A percentile compares a stretch with the other conserved stretches of the same genome.
Evolutionary conservation across 2,888 invertebrate genomes (phyloP).

Genomic region (Caenorhabditis afra): DNA sequence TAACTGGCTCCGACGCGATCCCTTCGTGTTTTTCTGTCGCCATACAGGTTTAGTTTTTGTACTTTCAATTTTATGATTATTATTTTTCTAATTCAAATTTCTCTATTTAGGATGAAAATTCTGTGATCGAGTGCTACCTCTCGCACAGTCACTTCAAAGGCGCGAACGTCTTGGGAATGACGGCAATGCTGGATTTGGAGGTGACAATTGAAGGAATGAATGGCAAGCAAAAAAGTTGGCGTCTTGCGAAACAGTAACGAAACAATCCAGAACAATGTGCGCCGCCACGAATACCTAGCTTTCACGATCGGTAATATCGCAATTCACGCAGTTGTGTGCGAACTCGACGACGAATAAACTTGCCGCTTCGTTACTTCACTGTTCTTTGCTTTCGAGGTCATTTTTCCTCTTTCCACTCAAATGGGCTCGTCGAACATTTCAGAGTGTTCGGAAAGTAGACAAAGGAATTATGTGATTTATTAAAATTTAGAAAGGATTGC

Average conservation of each 20-base stretch:
- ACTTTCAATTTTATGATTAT: constrained; percentile 54
- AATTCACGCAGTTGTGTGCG: no score
- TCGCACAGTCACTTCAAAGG: constrained; percentile 63
- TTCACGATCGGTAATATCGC: no score
- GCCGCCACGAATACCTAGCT: no score
- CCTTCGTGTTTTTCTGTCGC: constrained; percentile 58
- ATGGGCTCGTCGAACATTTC: no score
- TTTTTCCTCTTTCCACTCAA: no score
- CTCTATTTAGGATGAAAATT: constrained; percentile 58
- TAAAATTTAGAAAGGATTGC: no score
- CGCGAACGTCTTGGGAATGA: constrained; percentile 60
- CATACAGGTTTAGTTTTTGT: constrained; percentile 62
- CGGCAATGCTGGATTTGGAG: constrained; percentile 52
- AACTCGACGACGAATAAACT: no score
- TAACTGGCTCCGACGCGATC: constrained; percentile 59
- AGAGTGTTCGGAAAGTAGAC: no score
- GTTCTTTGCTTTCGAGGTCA: no score
- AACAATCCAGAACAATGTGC: no score
- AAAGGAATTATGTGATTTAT: no score
- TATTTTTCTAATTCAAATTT: constrained; percentile 56
- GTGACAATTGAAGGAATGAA: constrained; percentile 57
- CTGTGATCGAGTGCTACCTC: constrained; percentile 64
- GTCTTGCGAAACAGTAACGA: constrained; percentile 47
- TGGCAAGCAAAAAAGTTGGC: constrained; percentile 28
- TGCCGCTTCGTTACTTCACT: no score